Evolutionary conservation across 2,797 vertebrate genomes (phyloP).

Genomic region (Poeciliopsis paucimaculata): DNA sequence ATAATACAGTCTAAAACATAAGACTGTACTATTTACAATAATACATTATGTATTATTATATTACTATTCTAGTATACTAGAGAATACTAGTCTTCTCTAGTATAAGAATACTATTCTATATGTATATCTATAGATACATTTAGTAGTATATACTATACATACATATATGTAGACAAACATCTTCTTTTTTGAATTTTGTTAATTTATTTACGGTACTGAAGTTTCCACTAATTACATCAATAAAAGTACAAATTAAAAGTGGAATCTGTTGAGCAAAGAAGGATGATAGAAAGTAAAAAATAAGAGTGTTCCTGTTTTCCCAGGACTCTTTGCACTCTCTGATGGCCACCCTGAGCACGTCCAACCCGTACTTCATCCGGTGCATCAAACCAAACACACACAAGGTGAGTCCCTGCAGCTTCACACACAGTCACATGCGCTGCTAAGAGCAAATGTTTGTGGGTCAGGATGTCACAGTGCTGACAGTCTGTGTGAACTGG

Average conservation of each 20-base stretch:
- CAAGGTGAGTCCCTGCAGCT: conserved; percentile 84
- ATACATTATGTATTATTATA: too few species aligned
- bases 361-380: conserved; percentile 94
- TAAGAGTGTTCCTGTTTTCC: neutral
- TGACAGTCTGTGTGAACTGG: conserved; percentile 11
- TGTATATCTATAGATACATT: too few species aligned
- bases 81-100: too few species aligned
- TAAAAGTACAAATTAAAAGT: neutral
- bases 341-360: conserved; percentile 92
- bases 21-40: too few species aligned
- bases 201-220: neutral
- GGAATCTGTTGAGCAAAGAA: neutral
- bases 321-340: conserved; percentile 95
- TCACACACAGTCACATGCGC: conserved; percentile 2
- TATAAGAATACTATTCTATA: too few species aligned
- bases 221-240: neutral
- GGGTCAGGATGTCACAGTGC: neutral
- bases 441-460: neutral
- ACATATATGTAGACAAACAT: too few species aligned
- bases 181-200: neutral
- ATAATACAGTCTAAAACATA: too few species aligned
- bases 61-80: too few species aligned
- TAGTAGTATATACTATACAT: too few species aligned
- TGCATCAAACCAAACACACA: conserved; percentile 96
- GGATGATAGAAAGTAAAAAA: neutral